phyloP scores from a whole-genome alignment of 2,113 vertebrate species.

The Porphyrio hochstetteri region DNA sequence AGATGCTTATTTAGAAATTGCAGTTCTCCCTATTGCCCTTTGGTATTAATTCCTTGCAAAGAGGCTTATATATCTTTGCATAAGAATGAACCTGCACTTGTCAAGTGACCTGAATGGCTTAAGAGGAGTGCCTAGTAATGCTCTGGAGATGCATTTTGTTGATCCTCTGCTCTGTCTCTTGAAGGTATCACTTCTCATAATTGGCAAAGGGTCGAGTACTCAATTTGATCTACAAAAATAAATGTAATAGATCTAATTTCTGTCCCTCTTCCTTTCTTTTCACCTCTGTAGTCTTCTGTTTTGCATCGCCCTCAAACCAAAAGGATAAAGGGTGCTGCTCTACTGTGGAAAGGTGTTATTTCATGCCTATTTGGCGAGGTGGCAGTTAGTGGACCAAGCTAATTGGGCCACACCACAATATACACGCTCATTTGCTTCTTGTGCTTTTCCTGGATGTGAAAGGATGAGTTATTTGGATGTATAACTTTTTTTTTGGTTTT shows the following conservation, averaged over 20 bases:
- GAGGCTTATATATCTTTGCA: constrained; percentile 1
- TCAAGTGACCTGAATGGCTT: neutral
- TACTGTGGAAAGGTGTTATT: neutral
- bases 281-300: neutral
- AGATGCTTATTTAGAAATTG: constrained; percentile 38
- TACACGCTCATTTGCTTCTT: neutral
- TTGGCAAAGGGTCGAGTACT: neutral
- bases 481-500: neutral
- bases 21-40: neutral
- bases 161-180: neutral
- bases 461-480: neutral
- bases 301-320: neutral
- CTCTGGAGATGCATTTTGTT: neutral
- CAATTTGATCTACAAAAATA: neutral
- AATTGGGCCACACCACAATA: neutral
- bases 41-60: constrained; percentile 6
- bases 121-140: neutral
- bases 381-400: neutral
- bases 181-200: neutral
- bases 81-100: neutral
- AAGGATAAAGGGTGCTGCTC: neutral
- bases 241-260: neutral
- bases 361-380: neutral
- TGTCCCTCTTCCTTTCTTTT: neutral
- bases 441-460: neutral